Evolutionary conservation across 1,140 invertebrate species (phyloP), one percentile per base, ranked within the genome.

Genomic region (Drosophila jambulina): DNA sequence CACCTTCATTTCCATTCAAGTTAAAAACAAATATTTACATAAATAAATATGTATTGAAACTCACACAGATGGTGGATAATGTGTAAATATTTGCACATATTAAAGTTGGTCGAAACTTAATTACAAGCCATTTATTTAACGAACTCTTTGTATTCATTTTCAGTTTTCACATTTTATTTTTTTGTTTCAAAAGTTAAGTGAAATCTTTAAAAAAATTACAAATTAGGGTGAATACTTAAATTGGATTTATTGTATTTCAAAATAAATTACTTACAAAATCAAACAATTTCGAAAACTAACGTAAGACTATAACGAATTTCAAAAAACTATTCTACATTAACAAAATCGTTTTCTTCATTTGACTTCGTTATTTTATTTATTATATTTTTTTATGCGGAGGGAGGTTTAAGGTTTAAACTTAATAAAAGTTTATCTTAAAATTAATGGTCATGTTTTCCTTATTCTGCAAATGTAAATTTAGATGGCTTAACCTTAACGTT

Each of bases 1-100:
- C 63, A 56, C 21, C 32, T 70, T 45, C 38, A 67, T 54, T 53
- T 70, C 17, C 27, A 32, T 68, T 72, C 15, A 43, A 43, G 19
- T 46, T 48, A 76, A 64, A 48, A 32, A 17, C 0, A 38, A 45
- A 71, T 23, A 45, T 67, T 32, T 32, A 45, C 13, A 34, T 15
- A 38, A 17, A 23, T 15, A 45, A 43, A 43, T 43, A 43, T 43
- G 21, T 43, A 43, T 12, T 10, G 40, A 3, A 13, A 17, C 4
- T 9, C 36, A 19, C 36, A 25, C 17, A 60, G 7, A 19, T 25
- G 19, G 12, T 15, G n/a, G 13, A 54, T 61, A 27, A 4, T 23
- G 27, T 7, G 21, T 27, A 27, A 62, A 62, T 19, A 25, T 36
- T 9, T 27, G 12, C 3, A 12, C n/a, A 61, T n/a, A n/a, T 36